A percentile compares a stretch with the other conserved stretches of the same genome.
Evolutionary conservation across 2,113 vertebrate genomes (phyloP).

Genomic region (Pteruthius melanotis): DNA sequence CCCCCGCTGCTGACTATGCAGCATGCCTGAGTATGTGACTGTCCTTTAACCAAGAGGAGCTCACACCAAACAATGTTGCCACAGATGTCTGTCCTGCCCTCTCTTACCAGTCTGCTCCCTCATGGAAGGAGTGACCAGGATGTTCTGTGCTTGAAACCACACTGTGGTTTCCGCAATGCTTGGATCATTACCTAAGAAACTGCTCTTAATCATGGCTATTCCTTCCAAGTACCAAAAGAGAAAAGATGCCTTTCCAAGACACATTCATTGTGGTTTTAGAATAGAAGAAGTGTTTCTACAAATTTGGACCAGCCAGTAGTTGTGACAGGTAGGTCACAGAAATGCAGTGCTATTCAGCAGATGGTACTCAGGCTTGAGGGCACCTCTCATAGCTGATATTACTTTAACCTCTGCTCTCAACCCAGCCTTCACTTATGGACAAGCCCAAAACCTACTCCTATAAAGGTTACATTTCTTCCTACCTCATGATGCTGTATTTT

Average conservation of each 20-base stretch:
- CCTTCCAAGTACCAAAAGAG: not conserved
- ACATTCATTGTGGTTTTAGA: not conserved
- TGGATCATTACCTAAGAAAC: not conserved
- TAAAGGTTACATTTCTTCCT: not conserved
- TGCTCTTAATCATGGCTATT: not conserved
- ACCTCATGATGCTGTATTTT: not conserved
- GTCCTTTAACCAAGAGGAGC: not conserved
- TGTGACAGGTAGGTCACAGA: not conserved
- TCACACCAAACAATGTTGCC: not conserved
- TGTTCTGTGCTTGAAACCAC: not conserved
- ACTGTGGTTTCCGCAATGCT: not conserved
- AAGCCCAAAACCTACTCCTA: not conserved
- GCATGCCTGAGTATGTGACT: not conserved
- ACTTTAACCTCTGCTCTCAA: not conserved
- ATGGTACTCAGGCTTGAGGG: not conserved
- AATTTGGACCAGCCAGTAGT: not conserved
- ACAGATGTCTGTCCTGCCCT: not conserved
- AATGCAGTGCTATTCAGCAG: not conserved
- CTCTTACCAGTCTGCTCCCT: not conserved
- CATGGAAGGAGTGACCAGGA: not conserved
- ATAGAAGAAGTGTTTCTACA: not conserved
- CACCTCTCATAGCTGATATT: not conserved
- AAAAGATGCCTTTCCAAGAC: not conserved
- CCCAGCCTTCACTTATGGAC: not conserved
- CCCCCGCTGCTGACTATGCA: not conserved